Evolutionary conservation across 1,140 invertebrate species (phyloP), one percentile per base, ranked within the genome.

Genomic region (Drosophila nigrodunni): DNA sequence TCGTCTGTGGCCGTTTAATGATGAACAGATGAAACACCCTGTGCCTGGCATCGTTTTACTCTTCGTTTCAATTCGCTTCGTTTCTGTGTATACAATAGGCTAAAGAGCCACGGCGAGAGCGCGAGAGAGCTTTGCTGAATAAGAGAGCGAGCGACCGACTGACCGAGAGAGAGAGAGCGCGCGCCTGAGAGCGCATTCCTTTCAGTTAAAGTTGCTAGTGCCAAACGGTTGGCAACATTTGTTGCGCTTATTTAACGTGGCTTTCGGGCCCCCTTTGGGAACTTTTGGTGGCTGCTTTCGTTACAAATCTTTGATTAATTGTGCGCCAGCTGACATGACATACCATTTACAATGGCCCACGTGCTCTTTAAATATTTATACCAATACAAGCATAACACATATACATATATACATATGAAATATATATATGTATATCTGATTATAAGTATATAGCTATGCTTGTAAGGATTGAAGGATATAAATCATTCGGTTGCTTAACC

Each of bases 331-430:
- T 70, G 78, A 89, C 83, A 89, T 78, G 83, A 78, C 83, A 88
- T 80, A 87, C 83, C 80, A 87, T 87, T 87, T 87, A 87, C 83
- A 87, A 88, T 77, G 74, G 85, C 83, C 83, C 83, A 88, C 83
- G 85, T 83, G 83, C 83, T 83, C 77, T 89, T 88, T 89, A 89
- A 88, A 89, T 88, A 88, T 88, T 88, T 78, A 88, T 88, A 21
- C 52, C 65, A 61, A 68, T 62, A 41, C 39, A 21, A 30, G 25
- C 6, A 5, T 2, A 30, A 30, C 54, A 11, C 11, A 30, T 6
- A 61, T 8, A 50, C 34, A 52, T 5, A 13, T 0, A 18, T 77
- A 75, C 52, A 68, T 78, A 52, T 43, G 67, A 44, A 18, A 75
- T 57, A 68, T 78, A 52, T 43, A 70, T 47, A 18, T 35, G 11